Evolutionary conservation across 2,797 vertebrate genomes (phyloP), one percentile per base, ranked within the genome.

Genomic region (Sebastes glaucus): DNA sequence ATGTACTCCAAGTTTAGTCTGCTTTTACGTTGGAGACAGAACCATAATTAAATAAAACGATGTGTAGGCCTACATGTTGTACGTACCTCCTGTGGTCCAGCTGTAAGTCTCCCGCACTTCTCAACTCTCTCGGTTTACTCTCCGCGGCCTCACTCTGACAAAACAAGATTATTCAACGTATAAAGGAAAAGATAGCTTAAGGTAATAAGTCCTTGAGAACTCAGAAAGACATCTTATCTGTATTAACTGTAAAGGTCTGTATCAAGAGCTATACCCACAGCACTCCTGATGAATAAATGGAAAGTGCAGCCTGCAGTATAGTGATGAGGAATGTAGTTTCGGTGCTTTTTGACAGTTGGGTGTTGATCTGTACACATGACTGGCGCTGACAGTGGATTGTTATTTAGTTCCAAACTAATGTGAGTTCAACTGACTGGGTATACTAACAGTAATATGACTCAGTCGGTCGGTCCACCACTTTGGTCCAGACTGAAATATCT

Each of bases 81-180:
- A 55, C 73, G 33, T 95, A 98, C 97, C 96, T 96, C 60, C 68
- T 94, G 61, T 93, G 96, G 14, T 97, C 94, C 2, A 85, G 88
- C 84, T 93, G 90, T 55, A 82, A 83, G 27, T 84, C 88, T 91
- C 63, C 89, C 81, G 28, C 85, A 77, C 88, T 95, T 81, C 76
- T 87, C 14, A 16, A 1, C 89, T 93, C 85, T 71, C 88, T 92
- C 89, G 63, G 82, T 85, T 95, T 94, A 35, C 83, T 60, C 90
- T 94, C 90, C 81, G 91, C 46, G 27, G 94, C 82, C 81, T 96
- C 94, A 87, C 90, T 89, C 97, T 97, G 90, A 49, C 25, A 92
- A 25, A 88, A 91, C 11, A 67, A 30, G 6, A 64, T n/a, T 22
- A 33, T 25, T 60, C 5, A 33, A 49, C 42, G 7, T 8, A 30